These are phyloP conservation scores for Lasioglossum albipes DNA, from an alignment of 1,140 invertebrate species.

Conservation along the genomic window DNA sequence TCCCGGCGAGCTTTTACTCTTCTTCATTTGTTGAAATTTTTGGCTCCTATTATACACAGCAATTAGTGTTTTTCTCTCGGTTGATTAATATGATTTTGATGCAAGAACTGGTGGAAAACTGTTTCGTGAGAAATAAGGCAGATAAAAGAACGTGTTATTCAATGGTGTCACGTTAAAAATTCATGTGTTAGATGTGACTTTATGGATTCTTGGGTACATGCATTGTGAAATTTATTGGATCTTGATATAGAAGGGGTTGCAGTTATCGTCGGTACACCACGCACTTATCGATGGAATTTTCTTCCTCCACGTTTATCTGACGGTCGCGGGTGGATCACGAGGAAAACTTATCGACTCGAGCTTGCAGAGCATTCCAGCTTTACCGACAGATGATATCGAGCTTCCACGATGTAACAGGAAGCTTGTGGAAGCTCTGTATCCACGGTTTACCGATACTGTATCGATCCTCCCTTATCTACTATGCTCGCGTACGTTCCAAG, in stretches of 20 bases:
- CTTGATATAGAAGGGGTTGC: slow-evolving; percentile 8
- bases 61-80: no score
- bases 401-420: not conserved
- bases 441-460: slow-evolving; percentile 26
- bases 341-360: slow-evolving; percentile 21
- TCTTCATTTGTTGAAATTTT: not conserved
- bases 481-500: not conserved
- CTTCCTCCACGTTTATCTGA: not conserved
- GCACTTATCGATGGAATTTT: not conserved
- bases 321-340: slow-evolving; percentile 2
- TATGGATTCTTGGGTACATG: not conserved
- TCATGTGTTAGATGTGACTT: not conserved
- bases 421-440: slow-evolving; percentile 9
- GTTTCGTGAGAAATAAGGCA: no score
- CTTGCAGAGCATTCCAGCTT: not conserved
- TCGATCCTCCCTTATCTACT: not conserved
- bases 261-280: slow-evolving; percentile 9
- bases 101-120: no score
- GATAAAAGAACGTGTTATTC: no score
- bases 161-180: no score
- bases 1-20: not conserved
- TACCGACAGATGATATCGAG: slow-evolving; percentile 52
- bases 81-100: no score
- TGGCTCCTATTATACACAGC: no score
- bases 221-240: not conserved